Evolutionary conservation across 1,140 invertebrate species (phyloP), one percentile per base, ranked within the genome.

Genomic region (Procambarus virginalis): DNA sequence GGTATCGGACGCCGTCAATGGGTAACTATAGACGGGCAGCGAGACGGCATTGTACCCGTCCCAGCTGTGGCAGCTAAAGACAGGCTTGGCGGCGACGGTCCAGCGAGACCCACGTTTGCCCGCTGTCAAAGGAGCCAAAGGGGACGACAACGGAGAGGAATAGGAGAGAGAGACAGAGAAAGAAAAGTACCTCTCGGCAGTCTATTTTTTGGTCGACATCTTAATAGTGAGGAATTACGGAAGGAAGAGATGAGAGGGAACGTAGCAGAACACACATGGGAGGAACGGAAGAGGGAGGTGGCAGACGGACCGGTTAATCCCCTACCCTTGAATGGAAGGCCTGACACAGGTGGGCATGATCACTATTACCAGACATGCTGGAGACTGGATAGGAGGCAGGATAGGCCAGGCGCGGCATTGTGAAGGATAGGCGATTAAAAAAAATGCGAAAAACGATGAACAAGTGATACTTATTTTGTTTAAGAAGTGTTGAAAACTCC

Each of bases 271-370:
- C 3, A n/a, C n/a, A 22, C 14, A 4, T 34, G 14, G 68, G 68
- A 70, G 20, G 68, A 34, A n/a, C 22, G n/a, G n/a, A 34, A 70
- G 34, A 34, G 68, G 68, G 22, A 70, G 14, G 68, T 70, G 68
- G 68, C 22, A 17, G 68, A 34, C 2, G 68, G 10, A 4, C 22
- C 4, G 68, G 14, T 22, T 70, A 70, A 70, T 70, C 68, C 68
- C 68, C 12, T 64, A 64, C 60, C n/a, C 68, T 34, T 34, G 68
- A 34, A 70, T 70, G n/a, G 22, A 70, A 8, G n/a, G 68, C n/a
- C 68, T 70, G 78, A 80, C 78, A 80, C 78, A 80, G 78, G 78
- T 80, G 78, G 78, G 55, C 49, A 22, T 55, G 78, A 80, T 80
- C 78, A 46, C 49, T 46, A 46, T 51, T 34, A 70, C 68, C n/a